Evolutionary conservation across 2,888 invertebrate genomes (phyloP), one percentile per base, ranked within the genome.

Genomic region (Cyaniris semiargus): DNA sequence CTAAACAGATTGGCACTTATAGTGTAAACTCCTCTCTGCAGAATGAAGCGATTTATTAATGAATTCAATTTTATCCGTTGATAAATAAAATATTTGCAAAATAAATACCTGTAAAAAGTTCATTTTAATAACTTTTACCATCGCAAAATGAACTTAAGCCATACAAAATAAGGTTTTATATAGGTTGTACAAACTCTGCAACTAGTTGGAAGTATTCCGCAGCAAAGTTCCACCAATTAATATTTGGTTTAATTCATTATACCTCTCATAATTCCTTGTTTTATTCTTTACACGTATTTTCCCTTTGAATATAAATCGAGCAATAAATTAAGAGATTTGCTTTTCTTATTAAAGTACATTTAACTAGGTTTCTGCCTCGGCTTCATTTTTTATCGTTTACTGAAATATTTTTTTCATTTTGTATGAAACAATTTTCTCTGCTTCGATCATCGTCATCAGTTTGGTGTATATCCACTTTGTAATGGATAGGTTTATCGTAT

Each of bases 181-280:
- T 58, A 15, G 3, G 13, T 60, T 75, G 75, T 6, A 1, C 5
- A 71, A 76, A 76, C 77, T 76, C 58, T 76, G 48, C 53, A 77
- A 27, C 70, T 74, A 48, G 74, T 27, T 53, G 75, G 38, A 79
- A 78, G 76, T 78, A 79, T 80, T 78, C 77, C 70, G 56, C 78
- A 75, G 75, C 75, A 80, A 81, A 81, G 77, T 79, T 78, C 76
- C 76, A 76, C 78, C 80, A 80, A 80, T 82, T 81, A 80, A 82
- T 82, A 81, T 82, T 80, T 81, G 80, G 78, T 79, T 80, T 80
- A 79, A 79, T 81, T 79, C 79, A 80, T 80, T 79, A 80, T 80
- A 81, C 80, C 80, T 81, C 80, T 81, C 78, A 76, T 75, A 79
- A 81, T 78, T 80, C 78, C 76, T 81, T 79, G 79, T 80, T 81